Evolutionary conservation across 2,113 vertebrate species (phyloP).

Genomic region (Vimba vimba): DNA sequence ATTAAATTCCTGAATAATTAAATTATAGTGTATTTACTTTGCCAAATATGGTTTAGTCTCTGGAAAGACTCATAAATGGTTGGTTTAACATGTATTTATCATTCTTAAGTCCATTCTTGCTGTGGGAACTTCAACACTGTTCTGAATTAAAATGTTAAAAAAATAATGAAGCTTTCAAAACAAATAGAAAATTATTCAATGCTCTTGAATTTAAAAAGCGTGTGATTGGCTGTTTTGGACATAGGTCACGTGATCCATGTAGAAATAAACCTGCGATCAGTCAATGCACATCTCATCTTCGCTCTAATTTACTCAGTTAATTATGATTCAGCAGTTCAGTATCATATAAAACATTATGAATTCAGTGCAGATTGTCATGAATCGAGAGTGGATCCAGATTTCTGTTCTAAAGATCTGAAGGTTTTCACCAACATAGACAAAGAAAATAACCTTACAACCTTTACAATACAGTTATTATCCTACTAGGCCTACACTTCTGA

Average conservation of each 20-base stretch:
- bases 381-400: too few species aligned
- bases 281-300: neutral
- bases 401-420: too few species aligned
- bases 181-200: neutral
- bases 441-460: too few species aligned
- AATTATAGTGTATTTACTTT: neutral
- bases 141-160: neutral
- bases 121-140: neutral
- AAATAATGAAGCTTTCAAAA: neutral
- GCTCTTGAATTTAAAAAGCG: neutral
- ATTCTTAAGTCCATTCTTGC: too few species aligned
- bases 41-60: neutral
- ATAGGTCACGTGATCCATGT: neutral
- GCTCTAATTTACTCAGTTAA: neutral
- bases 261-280: neutral
- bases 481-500: too few species aligned
- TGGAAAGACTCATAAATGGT: neutral
- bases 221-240: neutral
- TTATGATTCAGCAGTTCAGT: too few species aligned
- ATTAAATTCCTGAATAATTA: constrained; percentile 2
- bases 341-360: too few species aligned
- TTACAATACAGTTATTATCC: too few species aligned
- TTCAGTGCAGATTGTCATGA: too few species aligned
- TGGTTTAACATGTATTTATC: too few species aligned
- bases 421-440: too few species aligned